Base-by-base conservation (phyloP, 1,140 invertebrate species). In the Drosophila lacteicornis region DNA sequence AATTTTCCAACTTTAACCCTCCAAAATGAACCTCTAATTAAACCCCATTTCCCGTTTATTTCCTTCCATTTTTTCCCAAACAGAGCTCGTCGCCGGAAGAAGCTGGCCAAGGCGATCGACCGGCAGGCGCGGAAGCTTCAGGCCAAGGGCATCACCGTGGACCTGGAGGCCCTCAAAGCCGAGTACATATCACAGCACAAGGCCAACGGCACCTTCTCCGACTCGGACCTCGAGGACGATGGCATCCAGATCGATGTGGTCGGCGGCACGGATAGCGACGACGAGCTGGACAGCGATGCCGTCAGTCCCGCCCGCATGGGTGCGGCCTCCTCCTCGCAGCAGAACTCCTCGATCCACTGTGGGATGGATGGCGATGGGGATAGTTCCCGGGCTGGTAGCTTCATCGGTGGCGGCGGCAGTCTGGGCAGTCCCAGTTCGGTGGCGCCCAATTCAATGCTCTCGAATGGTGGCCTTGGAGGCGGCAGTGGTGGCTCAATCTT, bases 81-180 rank as follows among this genome's bases (percentile, higher is more conserved):
- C 93, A 95, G 96, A 70, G 97, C 98, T 78, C 95, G 97, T 91
- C 94, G 97, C 93, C 96, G 97, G 93, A 97, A 97, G 94, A 98
- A 99, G 93, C 94, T 99, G 84, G 95, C 97, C 86, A 99, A 99
- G 93, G 97, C 98, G 76, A 94, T 99, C 74, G 98, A 99, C 92
- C 94, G 97, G 59, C 98, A 98, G 93, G 97, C 98, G 78, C 94
- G 97, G 79, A 98, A 98, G 93, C 94, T 98, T 70, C 96, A 97
- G 30, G 96, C 97, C 36, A 98, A 98, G 93, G 97, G 97, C 59
- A 97, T 98, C 76, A 95, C 96, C 25, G 97, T 98, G 11, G 97
- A 98, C 90, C 91, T 98, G 60, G 96, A 97, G 76, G 97, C 97
- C 0, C 93, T 98, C 25, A 97, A 97, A 86, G 95, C 96, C 92